Evolutionary conservation across 2,888 invertebrate species (phyloP), one percentile per base, ranked within the genome.

Genomic region (Drosophila eohydei): DNA sequence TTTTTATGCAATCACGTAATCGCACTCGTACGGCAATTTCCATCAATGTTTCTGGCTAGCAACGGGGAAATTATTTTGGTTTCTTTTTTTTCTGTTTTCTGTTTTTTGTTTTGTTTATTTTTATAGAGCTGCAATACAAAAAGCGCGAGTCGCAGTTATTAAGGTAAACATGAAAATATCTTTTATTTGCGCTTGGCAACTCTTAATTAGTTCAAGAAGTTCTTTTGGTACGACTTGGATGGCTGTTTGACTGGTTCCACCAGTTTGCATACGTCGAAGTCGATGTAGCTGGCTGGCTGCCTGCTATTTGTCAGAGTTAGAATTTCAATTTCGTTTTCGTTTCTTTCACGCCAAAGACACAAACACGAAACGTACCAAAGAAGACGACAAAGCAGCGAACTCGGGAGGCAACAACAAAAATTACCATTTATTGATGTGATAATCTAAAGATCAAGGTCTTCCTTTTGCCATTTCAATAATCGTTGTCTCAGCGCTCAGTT

Each of bases 401-500:
- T 48, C 54, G 54, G 58, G 64, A 48, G 65, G 16, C 59, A 64
- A 60, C 59, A 52, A 71, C 58, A 65, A 71, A 78, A 61, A 71
- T 71, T 75, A 80, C 72, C 84, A 88, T 83, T 88, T 88, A 88
- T 85, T 85, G 84, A 86, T 83, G 84, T 88, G 88, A 88, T 85
- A 85, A 85, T 85, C 84, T 88, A 85, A 85, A 85, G 88, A 85
- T 85, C 84, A 85, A 85, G 84, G 84, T 85, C 84, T 84, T 88
- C 79, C 79, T 83, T 84, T 88, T 84, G 84, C 86, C 86, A 86
- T 84, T 88, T 77, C 68, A 81, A 86, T 60, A 74, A 65, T 55
- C 59, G 21, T 64, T 52, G 48, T 58, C 26, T 59, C 43, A 38
- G 51, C 60, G 48, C 51, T 60, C 57, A 50, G 50, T 26, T 26